Percentiles rank a stretch among this genome's conserved stretches.
phyloP scores from a whole-genome alignment of 1,140 invertebrate species.

The Episyrphus balteatus region DNA sequence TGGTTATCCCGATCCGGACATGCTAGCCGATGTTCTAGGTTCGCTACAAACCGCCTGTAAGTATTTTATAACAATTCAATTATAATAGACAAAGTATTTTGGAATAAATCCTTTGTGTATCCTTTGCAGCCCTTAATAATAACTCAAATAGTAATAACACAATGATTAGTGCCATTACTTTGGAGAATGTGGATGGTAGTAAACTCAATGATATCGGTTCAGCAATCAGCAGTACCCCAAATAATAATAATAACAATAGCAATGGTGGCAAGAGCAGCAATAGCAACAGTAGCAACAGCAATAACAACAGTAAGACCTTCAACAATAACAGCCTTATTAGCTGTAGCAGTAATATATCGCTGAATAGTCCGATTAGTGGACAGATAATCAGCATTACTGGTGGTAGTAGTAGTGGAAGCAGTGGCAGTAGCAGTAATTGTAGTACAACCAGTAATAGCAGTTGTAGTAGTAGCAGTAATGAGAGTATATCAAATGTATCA shows the following conservation, averaged over 20 bases:
- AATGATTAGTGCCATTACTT: constrained; percentile 6
- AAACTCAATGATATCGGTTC: not conserved
- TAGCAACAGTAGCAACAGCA: constrained; percentile 6
- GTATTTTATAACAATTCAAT: constrained; percentile 3
- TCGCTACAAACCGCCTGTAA: constrained; percentile 37
- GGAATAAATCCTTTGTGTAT: not conserved
- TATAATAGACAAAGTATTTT: too few species aligned
- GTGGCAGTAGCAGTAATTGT: constrained; percentile 8
- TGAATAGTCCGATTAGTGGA: too few species aligned
- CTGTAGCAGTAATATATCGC: too few species aligned
- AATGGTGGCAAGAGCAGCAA: constrained; percentile 1
- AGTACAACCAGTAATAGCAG: constrained; percentile 11
- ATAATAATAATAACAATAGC: constrained; percentile 2
- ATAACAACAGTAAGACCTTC: constrained; percentile 8
- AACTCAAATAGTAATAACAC: constrained; percentile 6
- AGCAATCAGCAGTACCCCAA: constrained; percentile 2
- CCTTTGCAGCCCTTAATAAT: constrained; percentile 25
- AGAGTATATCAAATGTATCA: constrained; percentile 1
- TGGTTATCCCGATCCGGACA: constrained; percentile 44
- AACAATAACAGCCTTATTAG: not conserved
- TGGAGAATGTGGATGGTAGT: constrained; percentile 4
- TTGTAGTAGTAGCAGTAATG: constrained; percentile 6
- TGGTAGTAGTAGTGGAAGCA: constrained; percentile 8
- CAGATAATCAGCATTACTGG: too few species aligned
- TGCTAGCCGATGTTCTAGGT: constrained; percentile 38